A percentile compares a stretch with the other conserved stretches of the same genome.
Evolutionary conservation across 2,797 vertebrate genomes (phyloP).

Genomic region (Cossypha dichroa): DNA sequence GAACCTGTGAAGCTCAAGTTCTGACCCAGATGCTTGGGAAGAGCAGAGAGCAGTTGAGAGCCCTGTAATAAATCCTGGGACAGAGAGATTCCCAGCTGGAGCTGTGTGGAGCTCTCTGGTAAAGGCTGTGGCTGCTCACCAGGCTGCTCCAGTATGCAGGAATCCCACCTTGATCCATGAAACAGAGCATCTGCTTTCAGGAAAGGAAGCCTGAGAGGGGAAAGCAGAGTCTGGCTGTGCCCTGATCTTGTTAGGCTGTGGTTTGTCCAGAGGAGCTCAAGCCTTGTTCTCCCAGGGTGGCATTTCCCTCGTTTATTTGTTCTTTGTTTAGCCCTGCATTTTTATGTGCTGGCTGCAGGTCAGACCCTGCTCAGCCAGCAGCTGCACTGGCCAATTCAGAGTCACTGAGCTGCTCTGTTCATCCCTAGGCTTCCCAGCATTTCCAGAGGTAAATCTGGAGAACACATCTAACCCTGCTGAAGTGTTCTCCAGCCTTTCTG

Average conservation of each 20-base stretch:
- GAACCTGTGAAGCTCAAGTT: background rate
- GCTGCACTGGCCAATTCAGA: slow-evolving; percentile 1
- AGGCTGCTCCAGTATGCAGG: background rate
- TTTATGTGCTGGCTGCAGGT: background rate
- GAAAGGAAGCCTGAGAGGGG: background rate
- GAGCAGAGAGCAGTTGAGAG: background rate
- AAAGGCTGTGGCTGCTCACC: background rate
- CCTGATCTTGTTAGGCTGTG: background rate
- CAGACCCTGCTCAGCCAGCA: slow-evolving; percentile 30
- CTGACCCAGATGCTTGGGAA: background rate
- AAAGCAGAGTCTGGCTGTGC: background rate
- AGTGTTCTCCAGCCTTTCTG: background rate
- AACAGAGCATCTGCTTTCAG: background rate
- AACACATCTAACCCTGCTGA: background rate
- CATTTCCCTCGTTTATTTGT: slow-evolving; percentile 27
- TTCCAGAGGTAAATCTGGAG: slow-evolving; percentile 44
- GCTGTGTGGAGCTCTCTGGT: background rate
- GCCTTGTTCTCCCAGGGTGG: background rate
- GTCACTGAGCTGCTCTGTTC: background rate
- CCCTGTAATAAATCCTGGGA: background rate
- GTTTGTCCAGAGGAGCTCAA: background rate
- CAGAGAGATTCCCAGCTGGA: background rate
- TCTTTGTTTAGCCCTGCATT: slow-evolving; percentile 18
- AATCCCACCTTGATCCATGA: background rate
- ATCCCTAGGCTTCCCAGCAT: background rate